Percentiles rank a stretch among this genome's conserved stretches.
Conservation (phyloP, 2,888 invertebrate genomes). For the Marronus borbonicus region DNA sequence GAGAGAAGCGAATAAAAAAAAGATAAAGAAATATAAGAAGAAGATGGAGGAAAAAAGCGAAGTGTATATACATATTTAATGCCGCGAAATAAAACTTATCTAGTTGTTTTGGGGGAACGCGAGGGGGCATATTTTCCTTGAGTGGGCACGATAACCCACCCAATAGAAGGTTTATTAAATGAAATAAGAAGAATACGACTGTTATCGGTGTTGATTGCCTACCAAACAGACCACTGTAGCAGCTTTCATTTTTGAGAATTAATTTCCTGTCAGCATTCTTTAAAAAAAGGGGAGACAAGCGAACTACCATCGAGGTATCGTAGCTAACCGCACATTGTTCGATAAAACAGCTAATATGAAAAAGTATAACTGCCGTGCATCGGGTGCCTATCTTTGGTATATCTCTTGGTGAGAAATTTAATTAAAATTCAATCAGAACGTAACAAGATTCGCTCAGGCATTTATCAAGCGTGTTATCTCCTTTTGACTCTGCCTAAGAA, state of each 20-base stretch:
- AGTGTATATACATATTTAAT: slow-evolving; percentile 34
- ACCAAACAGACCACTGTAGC: slow-evolving; percentile 67
- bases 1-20: slow-evolving; percentile 43
- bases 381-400: slow-evolving; percentile 67
- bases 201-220: slow-evolving; percentile 69
- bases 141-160: slow-evolving; percentile 56
- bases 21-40: slow-evolving; percentile 34
- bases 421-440: slow-evolving; percentile 72
- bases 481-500: slow-evolving; percentile 68
- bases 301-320: slow-evolving; percentile 63
- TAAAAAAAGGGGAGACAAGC: slow-evolving; percentile 69
- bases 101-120: slow-evolving; percentile 17
- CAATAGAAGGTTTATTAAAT: slow-evolving; percentile 66
- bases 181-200: slow-evolving; percentile 69
- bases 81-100: slow-evolving; percentile 45
- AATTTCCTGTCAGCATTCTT: slow-evolving; percentile 72
- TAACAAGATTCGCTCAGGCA: slow-evolving; percentile 65
- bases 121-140: slow-evolving; percentile 42
- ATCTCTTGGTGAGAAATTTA: slow-evolving; percentile 68
- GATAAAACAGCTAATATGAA: slow-evolving; percentile 68
- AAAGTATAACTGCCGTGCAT: slow-evolving; percentile 67
- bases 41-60: neutral
- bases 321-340: slow-evolving; percentile 70
- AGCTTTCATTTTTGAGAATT: slow-evolving; percentile 72
- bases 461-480: slow-evolving; percentile 70